Evolutionary conservation across 2,113 vertebrate genomes (phyloP).

Genomic region (Loxodonta africana): DNA sequence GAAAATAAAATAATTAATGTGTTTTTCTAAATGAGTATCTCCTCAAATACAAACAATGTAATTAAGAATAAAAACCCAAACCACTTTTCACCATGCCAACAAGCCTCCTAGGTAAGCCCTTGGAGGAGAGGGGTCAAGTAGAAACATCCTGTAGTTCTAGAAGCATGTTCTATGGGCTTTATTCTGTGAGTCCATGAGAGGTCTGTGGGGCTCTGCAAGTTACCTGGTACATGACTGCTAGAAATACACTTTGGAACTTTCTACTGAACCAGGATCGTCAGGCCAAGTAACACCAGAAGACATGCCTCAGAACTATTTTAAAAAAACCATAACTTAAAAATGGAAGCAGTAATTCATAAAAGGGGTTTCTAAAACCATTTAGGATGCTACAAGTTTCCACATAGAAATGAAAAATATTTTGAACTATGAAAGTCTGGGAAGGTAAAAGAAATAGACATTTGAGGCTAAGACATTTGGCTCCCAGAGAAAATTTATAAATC

Average conservation of each 20-base stretch:
- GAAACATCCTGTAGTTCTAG: background rate
- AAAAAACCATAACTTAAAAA: background rate
- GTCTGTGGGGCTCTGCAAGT: background rate
- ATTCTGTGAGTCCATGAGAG: background rate
- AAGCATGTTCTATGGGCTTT: background rate
- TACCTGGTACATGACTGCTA: background rate
- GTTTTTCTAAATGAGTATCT: background rate
- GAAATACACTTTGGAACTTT: background rate
- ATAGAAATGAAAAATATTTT: background rate
- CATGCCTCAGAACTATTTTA: background rate
- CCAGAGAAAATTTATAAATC: background rate
- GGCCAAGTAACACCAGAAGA: background rate
- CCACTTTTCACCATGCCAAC: background rate
- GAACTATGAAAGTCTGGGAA: background rate
- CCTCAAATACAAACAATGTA: background rate
- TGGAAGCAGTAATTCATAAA: background rate
- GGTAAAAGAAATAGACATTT: background rate
- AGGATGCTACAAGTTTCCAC: background rate
- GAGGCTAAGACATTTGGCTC: background rate
- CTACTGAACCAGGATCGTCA: background rate
- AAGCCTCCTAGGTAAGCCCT: background rate
- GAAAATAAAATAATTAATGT: background rate
- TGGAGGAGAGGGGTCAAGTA: background rate
- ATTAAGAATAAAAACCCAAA: background rate
- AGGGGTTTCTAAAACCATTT: slow-evolving; percentile 5